Evolutionary conservation across 1,140 invertebrate species (phyloP).

Genomic region (Drosophila parabipectinata): DNA sequence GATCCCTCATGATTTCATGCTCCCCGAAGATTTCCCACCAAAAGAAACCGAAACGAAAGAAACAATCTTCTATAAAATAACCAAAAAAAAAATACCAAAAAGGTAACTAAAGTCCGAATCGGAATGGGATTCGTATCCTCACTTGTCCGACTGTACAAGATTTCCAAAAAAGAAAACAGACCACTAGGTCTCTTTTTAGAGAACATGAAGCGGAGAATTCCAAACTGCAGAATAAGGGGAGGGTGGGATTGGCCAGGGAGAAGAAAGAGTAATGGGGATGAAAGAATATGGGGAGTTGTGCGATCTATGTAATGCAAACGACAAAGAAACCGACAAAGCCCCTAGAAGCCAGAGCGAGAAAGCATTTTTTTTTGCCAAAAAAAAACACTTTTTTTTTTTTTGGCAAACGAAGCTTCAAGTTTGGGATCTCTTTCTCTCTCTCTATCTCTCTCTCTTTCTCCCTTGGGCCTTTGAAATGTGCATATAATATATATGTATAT

Average conservation of each 20-base stretch:
- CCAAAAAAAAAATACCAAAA: neutral
- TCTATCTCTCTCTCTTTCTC: conserved; percentile 9
- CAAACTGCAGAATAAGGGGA: neutral
- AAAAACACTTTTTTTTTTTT: conserved; percentile 6
- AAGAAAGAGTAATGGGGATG: conserved; percentile 9
- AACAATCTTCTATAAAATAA: neutral
- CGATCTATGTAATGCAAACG: conserved; percentile 68
- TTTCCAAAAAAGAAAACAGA: neutral
- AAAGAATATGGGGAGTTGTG: conserved; percentile 2
- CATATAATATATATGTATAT: conserved; percentile 29
- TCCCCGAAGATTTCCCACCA: conserved; percentile 2
- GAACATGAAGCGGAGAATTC: neutral
- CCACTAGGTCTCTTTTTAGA: conserved; percentile 3
- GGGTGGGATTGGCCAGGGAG: neutral
- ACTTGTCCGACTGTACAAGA: conserved; percentile 55
- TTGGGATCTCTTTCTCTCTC: conserved; percentile 2
- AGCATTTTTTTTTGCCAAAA: conserved; percentile 46
- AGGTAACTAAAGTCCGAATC: neutral
- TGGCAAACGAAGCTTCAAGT: conserved; percentile 45
- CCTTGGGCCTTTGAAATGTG: conserved; percentile 57
- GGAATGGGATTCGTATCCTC: conserved; percentile 8
- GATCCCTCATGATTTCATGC: neutral
- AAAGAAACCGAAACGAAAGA: neutral
- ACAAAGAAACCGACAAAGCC: conserved; percentile 25
- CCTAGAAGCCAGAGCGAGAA: conserved; percentile 2